Percentiles rank a stretch among this genome's conserved stretches.
These are phyloP conservation scores for Salmo trutta DNA, from an alignment of 2,797 vertebrate species.

Conservation along the genomic window DNA sequence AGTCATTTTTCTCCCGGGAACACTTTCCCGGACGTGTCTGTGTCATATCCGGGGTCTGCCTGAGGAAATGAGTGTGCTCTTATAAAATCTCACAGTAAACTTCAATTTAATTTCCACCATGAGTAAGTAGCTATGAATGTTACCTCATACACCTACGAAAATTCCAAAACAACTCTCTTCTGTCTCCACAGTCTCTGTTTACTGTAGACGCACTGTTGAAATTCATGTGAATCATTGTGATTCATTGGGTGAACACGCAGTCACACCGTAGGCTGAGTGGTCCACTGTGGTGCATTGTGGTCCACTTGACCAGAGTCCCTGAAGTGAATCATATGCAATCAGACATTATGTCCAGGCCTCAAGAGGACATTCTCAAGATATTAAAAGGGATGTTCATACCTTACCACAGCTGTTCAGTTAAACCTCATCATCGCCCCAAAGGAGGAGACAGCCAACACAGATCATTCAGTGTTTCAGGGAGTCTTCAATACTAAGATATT, in stretches of 20 bases:
- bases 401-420: slow-evolving; percentile 44
- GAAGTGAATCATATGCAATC: background rate
- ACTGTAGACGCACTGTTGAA: background rate
- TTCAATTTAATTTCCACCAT: slow-evolving; percentile 21
- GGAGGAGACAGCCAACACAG: slow-evolving; percentile 8
- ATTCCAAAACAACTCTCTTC: background rate
- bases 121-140: slow-evolving; percentile 2
- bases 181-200: background rate
- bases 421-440: background rate
- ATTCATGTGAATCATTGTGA: slow-evolving; percentile 34
- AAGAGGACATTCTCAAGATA: background rate
- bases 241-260: slow-evolving; percentile 13
- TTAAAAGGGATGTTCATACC: background rate
- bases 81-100: background rate
- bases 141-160: background rate
- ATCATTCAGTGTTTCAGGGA: slow-evolving; percentile 47
- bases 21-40: background rate
- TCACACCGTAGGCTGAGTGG: slow-evolving; percentile 11
- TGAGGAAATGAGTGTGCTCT: slow-evolving; percentile 39
- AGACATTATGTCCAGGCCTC: background rate
- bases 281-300: background rate
- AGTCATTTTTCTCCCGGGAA: background rate
- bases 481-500: slow-evolving; percentile 31
- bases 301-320: slow-evolving; percentile 29
- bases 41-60: slow-evolving; percentile 3